Evolutionary conservation across 2,888 invertebrate species (phyloP).

Genomic region (Ophraella communa): DNA sequence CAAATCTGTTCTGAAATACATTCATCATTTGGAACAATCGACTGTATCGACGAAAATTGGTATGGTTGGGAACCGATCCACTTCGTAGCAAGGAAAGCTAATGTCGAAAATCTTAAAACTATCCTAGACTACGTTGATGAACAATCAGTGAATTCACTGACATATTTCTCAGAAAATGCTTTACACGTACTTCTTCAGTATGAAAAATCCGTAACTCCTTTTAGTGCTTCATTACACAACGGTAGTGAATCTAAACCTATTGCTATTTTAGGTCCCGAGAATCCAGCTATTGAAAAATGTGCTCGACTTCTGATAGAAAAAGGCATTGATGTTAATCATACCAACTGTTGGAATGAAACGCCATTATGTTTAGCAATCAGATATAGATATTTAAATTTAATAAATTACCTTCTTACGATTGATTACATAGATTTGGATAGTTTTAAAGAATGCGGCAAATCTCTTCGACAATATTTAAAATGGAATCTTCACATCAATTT

Average conservation of each 20-base stretch:
- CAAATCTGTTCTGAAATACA: slow-evolving; percentile 18
- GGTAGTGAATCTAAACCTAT: slow-evolving; percentile 37
- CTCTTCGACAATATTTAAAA: slow-evolving; percentile 40
- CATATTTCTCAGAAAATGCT: slow-evolving; percentile 45
- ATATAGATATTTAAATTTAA: slow-evolving; percentile 31
- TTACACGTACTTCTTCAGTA: slow-evolving; percentile 44
- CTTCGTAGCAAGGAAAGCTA: slow-evolving; percentile 36
- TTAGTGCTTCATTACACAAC: slow-evolving; percentile 36
- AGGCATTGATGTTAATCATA: slow-evolving; percentile 45
- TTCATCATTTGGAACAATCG: slow-evolving; percentile 13
- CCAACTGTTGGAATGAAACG: slow-evolving; percentile 46
- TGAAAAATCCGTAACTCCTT: slow-evolving; percentile 33
- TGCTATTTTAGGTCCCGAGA: slow-evolving; percentile 38
- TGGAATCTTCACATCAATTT: slow-evolving; percentile 25
- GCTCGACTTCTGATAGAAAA: slow-evolving; percentile 38
- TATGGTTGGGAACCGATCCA: slow-evolving; percentile 46
- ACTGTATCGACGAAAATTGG: slow-evolving; percentile 37
- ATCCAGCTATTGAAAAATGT: slow-evolving; percentile 36
- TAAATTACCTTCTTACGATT: slow-evolving; percentile 28
- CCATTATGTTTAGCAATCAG: slow-evolving; percentile 44
- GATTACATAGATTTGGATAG: slow-evolving; percentile 40
- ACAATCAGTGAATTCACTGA: slow-evolving; percentile 35
- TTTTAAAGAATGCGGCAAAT: slow-evolving; percentile 35
- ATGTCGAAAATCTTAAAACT: slow-evolving; percentile 35
- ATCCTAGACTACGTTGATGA: slow-evolving; percentile 24